phyloP scores from a whole-genome alignment of 2,113 vertebrate species.

The Tamias sibiricus region DNA sequence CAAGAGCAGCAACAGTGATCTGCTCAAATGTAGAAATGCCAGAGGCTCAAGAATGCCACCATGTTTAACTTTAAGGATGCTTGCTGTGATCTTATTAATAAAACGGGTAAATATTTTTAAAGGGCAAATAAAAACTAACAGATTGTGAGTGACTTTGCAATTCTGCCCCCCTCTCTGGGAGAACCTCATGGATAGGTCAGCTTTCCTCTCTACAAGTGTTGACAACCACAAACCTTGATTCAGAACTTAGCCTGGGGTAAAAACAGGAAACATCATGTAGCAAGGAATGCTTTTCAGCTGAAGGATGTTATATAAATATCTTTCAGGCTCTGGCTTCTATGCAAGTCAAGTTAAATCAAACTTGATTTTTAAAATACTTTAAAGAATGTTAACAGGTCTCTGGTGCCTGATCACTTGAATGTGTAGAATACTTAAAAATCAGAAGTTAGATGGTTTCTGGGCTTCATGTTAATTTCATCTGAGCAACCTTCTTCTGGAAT shows the following conservation, averaged over 20 bases:
- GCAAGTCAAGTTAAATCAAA: conserved; percentile 18
- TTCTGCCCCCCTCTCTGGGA: not conserved
- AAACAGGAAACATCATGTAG: not conserved
- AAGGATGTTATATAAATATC: conserved; percentile 1
- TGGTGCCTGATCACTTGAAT: not conserved
- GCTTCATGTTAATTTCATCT: not conserved
- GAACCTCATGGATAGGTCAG: not conserved
- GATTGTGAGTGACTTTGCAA: not conserved
- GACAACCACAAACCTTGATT: conserved; percentile 33
- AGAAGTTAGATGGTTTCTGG: not conserved
- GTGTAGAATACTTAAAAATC: not conserved
- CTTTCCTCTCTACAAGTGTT: not conserved
- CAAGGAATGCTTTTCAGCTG: not conserved
- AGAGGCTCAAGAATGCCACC: not conserved
- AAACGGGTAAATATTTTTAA: not conserved
- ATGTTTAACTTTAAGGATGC: not conserved
- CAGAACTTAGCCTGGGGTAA: conserved; percentile 39
- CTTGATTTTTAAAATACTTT: conserved; percentile 43
- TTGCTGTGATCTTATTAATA: conserved; percentile 6
- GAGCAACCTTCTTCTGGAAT: conserved; percentile 2
- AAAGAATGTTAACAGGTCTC: not conserved
- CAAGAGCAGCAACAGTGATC: not conserved
- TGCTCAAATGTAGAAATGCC: not conserved
- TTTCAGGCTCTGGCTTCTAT: not conserved
- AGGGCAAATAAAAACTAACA: not conserved